Base-by-base conservation (phyloP, 2,888 invertebrate species). In the Sphaerophoria taeniata region DNA sequence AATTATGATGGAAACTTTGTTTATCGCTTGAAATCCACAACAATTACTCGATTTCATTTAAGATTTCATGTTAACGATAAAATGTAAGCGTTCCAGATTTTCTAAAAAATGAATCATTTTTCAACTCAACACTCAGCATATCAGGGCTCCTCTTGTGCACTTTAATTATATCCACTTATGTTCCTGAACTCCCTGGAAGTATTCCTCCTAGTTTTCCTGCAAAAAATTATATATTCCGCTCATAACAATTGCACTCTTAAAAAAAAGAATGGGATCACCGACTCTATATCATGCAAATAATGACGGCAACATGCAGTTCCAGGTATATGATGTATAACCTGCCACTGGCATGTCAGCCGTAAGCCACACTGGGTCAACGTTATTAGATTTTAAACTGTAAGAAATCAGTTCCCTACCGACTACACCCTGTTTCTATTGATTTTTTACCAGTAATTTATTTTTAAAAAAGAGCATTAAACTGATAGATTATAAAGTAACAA, bases 341-440 rank as follows among this genome's bases (percentile, higher is more conserved):
- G 24, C 39, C 9, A 43, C 43, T 43, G 43, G 11, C 43, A 43
- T 43, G 43, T 43, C 43, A 43, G 16, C 11, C 16, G 58, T 1
- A 24, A 24, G 24, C 24, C 24, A 12, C 36, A 45, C 49, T 73
- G 31, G 61, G 79, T 70, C 81, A 75, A 75, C 53, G 47, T 70
- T 76, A 72, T 82, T 61, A 61, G 31, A 49, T 39, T 11, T 24
- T 34, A 55, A 16, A 51, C 39, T 33, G 43, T 14, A 47, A 53
- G 45, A 74, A 74, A 61, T 65, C 47, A 34, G 14, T 58, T 58
- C 14, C 31, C 56, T 24, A 63, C 34, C 45, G 24, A 43, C 49
- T 73, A 33, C 82, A 63, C 82, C 82, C 56, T 43, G 9, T 51
- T 69, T 73, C 51, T 51, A 77, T 77, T 82, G 77, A 77, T 73